Evolutionary conservation across 2,888 invertebrate genomes (phyloP).

Genomic region (Leptodirus hochenwartii): DNA sequence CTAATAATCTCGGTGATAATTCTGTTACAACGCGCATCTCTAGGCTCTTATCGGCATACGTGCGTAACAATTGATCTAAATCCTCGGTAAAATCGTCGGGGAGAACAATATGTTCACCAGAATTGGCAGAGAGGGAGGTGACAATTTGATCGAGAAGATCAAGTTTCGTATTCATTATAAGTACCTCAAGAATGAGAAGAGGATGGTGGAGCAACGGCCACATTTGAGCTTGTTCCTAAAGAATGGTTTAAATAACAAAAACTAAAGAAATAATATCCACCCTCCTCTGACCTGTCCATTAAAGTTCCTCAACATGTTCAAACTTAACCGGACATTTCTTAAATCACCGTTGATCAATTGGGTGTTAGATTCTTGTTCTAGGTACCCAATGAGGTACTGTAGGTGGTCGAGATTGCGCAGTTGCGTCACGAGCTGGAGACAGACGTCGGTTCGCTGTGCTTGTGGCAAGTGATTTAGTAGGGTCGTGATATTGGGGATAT

Average conservation of each 20-base stretch:
- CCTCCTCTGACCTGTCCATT: too few relatives aligned
- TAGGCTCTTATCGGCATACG: conserved; percentile 62
- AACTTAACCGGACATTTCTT: conserved; percentile 43
- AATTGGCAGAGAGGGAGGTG: too few relatives aligned
- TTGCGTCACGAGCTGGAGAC: conserved; percentile 42
- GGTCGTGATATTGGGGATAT: conserved; percentile 29
- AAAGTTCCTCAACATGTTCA: conserved; percentile 48
- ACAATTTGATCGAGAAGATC: conserved; percentile 45
- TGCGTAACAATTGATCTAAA: conserved; percentile 49
- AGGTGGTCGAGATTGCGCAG: conserved; percentile 43
- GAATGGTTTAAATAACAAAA: too few relatives aligned
- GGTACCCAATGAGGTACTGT: conserved; percentile 42
- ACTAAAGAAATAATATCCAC: too few relatives aligned
- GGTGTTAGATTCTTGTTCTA: conserved; percentile 18
- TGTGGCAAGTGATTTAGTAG: conserved; percentile 40
- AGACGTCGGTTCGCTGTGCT: conserved; percentile 38
- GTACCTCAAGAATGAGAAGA: conserved; percentile 61
- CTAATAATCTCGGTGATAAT: conserved; percentile 25
- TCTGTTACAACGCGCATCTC: conserved; percentile 41
- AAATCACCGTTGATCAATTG: conserved; percentile 31
- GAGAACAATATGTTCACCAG: conserved; percentile 32
- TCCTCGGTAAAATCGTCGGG: conserved; percentile 39
- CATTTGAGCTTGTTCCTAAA: conserved; percentile 36
- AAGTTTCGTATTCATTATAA: conserved; percentile 71
- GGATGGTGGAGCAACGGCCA: conserved; percentile 51